Conservation (phyloP, 2,888 invertebrate species). For the Cephus runcator region DNA sequence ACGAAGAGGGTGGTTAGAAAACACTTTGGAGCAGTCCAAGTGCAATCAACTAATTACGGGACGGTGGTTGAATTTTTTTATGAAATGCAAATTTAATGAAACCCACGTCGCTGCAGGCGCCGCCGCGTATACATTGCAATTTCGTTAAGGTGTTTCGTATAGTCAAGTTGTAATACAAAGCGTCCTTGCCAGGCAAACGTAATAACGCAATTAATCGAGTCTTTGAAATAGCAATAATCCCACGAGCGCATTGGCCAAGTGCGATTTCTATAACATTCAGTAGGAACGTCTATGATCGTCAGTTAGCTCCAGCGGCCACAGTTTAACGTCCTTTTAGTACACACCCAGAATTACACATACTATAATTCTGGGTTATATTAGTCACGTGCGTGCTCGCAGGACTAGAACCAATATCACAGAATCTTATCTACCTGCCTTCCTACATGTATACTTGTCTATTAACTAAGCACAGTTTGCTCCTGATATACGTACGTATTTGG, state of each 20-base stretch:
- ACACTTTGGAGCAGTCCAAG: neutral
- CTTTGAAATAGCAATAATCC: neutral
- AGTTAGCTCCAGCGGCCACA: neutral
- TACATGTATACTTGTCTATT: neutral
- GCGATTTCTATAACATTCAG: neutral
- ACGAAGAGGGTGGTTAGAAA: neutral
- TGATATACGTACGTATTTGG: neutral
- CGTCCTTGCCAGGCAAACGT: neutral
- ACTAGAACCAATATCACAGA: neutral
- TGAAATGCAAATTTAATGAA: neutral
- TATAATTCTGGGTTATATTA: neutral
- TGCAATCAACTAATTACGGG: neutral
- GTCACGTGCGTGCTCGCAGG: neutral
- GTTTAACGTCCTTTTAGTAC: neutral
- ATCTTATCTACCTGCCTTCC: neutral
- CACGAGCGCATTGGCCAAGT: neutral
- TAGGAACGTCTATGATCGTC: neutral
- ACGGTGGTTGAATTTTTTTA: neutral
- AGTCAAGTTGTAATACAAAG: neutral
- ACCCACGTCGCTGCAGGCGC: neutral
- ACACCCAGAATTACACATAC: too few species aligned
- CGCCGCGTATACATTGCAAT: neutral
- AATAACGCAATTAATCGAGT: neutral
- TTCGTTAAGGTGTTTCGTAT: neutral
- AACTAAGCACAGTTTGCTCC: neutral